Percentiles rank a stretch among this genome's conserved stretches.
Evolutionary conservation across 2,113 vertebrate genomes (phyloP).

Genomic region (Xiphophorus hellerii): DNA sequence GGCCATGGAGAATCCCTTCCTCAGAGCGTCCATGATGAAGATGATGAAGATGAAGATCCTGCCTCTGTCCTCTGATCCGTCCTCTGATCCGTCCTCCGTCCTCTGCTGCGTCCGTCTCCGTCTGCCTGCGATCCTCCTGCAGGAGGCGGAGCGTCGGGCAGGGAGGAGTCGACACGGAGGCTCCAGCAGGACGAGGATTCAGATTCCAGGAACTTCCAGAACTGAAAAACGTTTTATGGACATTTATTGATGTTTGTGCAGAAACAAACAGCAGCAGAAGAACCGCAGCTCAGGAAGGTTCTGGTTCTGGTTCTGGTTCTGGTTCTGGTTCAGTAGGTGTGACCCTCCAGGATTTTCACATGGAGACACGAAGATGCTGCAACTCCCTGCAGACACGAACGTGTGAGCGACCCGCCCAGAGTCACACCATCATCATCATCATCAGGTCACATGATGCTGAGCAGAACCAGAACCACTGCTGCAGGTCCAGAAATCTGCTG

Average conservation of each 20-base stretch:
- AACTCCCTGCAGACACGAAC: background rate
- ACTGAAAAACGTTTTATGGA: background rate
- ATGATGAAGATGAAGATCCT: too few relatives aligned
- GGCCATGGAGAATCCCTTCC: slow-evolving; percentile 95
- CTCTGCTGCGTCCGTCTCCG: slow-evolving; percentile 23
- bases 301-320: too few relatives aligned
- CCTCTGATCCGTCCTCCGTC: background rate
- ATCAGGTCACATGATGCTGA: background rate
- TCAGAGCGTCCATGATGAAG: slow-evolving; percentile 89
- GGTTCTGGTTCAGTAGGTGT: too few relatives aligned
- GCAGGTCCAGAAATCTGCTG: background rate
- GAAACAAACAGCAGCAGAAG: too few relatives aligned
- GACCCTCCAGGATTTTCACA: background rate
- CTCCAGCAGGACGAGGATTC: background rate
- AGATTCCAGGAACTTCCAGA: background rate
- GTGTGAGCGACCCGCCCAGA: background rate
- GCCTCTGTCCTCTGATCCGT: background rate
- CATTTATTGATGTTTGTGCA: too few relatives aligned
- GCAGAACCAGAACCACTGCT: background rate
- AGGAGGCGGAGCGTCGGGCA: slow-evolving; percentile 11
- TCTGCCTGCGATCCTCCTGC: slow-evolving; percentile 26
- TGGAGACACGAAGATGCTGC: background rate
- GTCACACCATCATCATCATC: background rate
- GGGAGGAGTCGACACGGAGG: slow-evolving; percentile 11
- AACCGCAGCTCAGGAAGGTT: too few relatives aligned